Percentiles rank a stretch among this genome's conserved stretches.
phyloP scores from a whole-genome alignment of 2,888 invertebrate genomes.

The Sinohyriopsis cumingii region DNA sequence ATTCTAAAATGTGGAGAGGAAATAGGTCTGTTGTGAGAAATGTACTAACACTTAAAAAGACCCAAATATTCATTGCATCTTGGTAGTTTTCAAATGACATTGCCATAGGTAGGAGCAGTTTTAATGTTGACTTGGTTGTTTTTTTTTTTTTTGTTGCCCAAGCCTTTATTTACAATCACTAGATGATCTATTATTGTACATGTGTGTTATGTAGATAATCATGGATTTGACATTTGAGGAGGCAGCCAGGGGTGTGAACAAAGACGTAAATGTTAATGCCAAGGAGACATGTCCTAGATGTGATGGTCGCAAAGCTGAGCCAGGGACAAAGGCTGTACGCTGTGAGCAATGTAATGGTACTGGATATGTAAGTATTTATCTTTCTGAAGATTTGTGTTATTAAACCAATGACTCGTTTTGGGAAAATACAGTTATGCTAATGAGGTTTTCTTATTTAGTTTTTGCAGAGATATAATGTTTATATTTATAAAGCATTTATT shows the following conservation, averaged over 20 bases:
- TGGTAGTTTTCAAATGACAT: no score
- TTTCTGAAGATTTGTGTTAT: neutral
- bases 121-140: no score
- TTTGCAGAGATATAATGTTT: neutral
- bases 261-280: conserved; percentile 92
- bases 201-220: conserved; percentile 77
- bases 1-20: no score
- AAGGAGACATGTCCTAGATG: conserved; percentile 95
- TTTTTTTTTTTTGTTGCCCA: no score
- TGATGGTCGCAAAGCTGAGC: conserved; percentile 87
- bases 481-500: no score
- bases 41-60: no score
- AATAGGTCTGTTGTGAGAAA: no score
- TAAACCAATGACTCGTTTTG: neutral
- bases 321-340: conserved; percentile 89
- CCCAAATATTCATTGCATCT: no score
- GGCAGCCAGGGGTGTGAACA: conserved; percentile 95
- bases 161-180: no score
- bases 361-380: conserved; percentile 79
- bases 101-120: no score
- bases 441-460: conserved; percentile 1
- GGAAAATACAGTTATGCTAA: neutral
- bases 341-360: conserved; percentile 97
- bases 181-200: neutral
- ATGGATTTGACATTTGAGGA: conserved; percentile 93